Evolutionary conservation across 2,113 vertebrate genomes (phyloP).

Genomic region (Microtus montanus): DNA sequence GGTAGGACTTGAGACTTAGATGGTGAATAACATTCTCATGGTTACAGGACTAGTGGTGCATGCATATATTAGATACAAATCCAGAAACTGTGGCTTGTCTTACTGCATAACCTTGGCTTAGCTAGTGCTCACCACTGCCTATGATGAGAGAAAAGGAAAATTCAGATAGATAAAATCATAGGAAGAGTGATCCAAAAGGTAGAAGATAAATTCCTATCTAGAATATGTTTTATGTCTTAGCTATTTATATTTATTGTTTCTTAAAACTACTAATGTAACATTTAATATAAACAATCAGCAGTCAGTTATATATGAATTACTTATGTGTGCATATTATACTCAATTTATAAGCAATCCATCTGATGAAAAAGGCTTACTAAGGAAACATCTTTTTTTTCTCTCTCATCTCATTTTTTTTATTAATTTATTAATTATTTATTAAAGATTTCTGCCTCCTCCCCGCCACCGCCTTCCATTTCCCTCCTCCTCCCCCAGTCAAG

Average conservation of each 20-base stretch:
- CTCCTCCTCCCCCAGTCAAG: too few species aligned
- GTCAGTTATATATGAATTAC: neutral
- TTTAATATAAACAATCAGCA: neutral
- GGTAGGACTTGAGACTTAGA: neutral
- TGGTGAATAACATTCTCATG: neutral
- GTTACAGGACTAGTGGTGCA: neutral
- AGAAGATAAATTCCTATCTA: neutral
- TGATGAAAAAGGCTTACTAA: conserved; percentile 50
- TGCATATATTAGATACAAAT: neutral
- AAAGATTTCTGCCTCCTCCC: too few species aligned
- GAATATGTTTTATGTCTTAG: neutral
- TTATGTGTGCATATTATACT: neutral
- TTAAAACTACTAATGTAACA: neutral
- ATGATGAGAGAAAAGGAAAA: neutral
- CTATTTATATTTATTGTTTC: conserved; percentile 36
- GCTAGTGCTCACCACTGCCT: accelerated
- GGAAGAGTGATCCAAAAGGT: neutral
- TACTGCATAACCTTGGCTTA: neutral
- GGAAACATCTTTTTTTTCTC: neutral
- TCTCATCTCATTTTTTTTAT: too few species aligned
- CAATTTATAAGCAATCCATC: conserved; percentile 32
- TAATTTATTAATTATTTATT: too few species aligned
- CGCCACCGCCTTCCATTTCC: too few species aligned
- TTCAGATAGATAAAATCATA: neutral
- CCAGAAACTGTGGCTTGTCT: neutral